Evolutionary conservation across 2,797 vertebrate genomes (phyloP).

Genomic region (Paramormyrops hopkinsi): DNA sequence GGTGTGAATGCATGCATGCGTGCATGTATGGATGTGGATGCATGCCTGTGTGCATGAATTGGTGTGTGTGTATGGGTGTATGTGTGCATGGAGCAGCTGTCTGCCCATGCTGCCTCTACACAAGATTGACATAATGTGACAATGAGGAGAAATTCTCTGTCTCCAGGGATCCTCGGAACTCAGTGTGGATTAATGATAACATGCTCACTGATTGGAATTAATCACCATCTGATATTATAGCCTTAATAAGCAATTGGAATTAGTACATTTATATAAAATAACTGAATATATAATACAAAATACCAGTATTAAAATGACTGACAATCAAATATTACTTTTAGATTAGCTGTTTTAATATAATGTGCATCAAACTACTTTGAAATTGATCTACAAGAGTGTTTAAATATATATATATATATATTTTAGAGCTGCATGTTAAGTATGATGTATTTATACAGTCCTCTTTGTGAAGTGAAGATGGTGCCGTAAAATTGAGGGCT

Average conservation of each 20-base stretch:
- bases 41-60: background rate
- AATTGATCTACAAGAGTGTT: background rate
- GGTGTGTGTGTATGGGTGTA: background rate
- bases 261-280: constrained; percentile 4
- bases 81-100: background rate
- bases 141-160: constrained; percentile 28
- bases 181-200: constrained; percentile 43
- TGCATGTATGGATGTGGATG: background rate
- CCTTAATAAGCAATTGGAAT: constrained; percentile 24
- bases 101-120: constrained; percentile 13
- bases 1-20: background rate
- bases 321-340: background rate
- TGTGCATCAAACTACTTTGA: background rate
- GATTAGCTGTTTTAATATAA: background rate
- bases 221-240: constrained; percentile 30
- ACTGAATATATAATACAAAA: background rate
- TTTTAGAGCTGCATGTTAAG: background rate
- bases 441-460: background rate
- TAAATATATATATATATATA: too few species aligned
- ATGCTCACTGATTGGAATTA: constrained; percentile 45
- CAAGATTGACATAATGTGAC: constrained; percentile 30
- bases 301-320: background rate
- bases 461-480: background rate
- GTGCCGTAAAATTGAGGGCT: background rate
- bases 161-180: constrained; percentile 36